Evolutionary conservation across 2,888 invertebrate genomes (phyloP).

Genomic region (Toxonevra muliebris): DNA sequence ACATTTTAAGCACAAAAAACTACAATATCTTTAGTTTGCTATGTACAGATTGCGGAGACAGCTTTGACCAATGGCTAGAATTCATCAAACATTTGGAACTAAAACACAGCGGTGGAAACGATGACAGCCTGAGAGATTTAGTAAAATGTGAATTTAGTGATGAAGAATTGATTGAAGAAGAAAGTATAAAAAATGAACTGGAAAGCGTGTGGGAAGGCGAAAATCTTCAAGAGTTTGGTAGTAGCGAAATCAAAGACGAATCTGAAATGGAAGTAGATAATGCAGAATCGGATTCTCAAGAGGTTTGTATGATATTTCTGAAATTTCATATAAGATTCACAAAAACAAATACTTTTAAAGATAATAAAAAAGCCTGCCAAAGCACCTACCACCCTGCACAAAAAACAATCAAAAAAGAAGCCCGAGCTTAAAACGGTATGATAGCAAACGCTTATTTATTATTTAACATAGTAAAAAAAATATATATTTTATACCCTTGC

Average conservation of each 20-base stretch:
- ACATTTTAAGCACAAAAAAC: slow-evolving; percentile 32
- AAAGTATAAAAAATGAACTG: slow-evolving; percentile 15
- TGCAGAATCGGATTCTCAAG: no score
- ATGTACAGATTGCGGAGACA: slow-evolving; percentile 25
- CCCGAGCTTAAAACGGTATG: no score
- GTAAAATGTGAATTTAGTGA: no score
- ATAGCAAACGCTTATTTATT: no score
- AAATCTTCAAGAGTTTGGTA: no score
- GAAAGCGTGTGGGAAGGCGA: slow-evolving; percentile 1
- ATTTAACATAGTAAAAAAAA: no score
- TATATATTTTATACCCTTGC: background rate
- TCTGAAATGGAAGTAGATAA: no score
- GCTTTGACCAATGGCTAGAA: slow-evolving; percentile 32
- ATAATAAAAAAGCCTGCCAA: background rate
- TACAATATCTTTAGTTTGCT: slow-evolving; percentile 30
- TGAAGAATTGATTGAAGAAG: background rate
- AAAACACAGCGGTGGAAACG: slow-evolving; percentile 8
- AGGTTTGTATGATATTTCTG: no score
- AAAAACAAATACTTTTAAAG: no score
- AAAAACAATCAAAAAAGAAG: slow-evolving; percentile 15
- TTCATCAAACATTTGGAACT: slow-evolving; percentile 30
- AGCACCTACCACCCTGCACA: slow-evolving; percentile 1
- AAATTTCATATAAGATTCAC: no score
- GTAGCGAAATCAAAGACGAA: no score
- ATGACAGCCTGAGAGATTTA: no score